phyloP scores from a whole-genome alignment of 1,140 invertebrate species.

The Bathynomus jamesi region DNA sequence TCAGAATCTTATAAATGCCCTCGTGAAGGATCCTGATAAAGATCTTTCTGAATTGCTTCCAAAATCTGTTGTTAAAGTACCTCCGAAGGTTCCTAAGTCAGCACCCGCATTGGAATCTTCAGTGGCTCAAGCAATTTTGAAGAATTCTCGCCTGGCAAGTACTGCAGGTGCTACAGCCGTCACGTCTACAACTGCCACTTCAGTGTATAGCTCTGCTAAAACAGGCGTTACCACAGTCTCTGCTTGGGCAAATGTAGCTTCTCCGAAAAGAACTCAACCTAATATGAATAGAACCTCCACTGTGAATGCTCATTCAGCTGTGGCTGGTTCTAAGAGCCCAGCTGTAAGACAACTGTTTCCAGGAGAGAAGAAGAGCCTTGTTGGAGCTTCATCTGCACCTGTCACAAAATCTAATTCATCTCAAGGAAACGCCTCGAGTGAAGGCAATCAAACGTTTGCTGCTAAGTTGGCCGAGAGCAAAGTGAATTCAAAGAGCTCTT shows the following conservation, averaged over 20 bases:
- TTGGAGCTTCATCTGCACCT: slow-evolving; percentile 42
- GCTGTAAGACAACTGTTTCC: slow-evolving; percentile 38
- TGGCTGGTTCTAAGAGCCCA: slow-evolving; percentile 33
- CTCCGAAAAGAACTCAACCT: slow-evolving; percentile 20
- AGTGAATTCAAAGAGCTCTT: slow-evolving; percentile 41
- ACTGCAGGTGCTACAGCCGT: slow-evolving; percentile 36
- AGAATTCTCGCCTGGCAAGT: slow-evolving; percentile 24
- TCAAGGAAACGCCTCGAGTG: slow-evolving; percentile 38
- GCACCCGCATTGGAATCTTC: slow-evolving; percentile 17
- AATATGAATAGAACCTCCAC: neutral
- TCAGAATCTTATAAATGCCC: slow-evolving; percentile 49
- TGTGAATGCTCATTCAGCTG: neutral
- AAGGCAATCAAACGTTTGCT: slow-evolving; percentile 53
- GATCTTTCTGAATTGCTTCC: slow-evolving; percentile 47
- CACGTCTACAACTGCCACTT: slow-evolving; percentile 37
- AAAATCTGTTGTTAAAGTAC: slow-evolving; percentile 39
- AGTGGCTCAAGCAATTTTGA: slow-evolving; percentile 35
- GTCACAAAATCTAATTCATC: slow-evolving; percentile 27
- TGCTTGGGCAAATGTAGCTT: slow-evolving; percentile 29
- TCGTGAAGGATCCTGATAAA: slow-evolving; percentile 49
- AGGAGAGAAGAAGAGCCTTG: slow-evolving; percentile 18
- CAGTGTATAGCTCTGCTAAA: slow-evolving; percentile 40
- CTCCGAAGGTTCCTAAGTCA: slow-evolving; percentile 39
- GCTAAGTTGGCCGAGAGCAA: slow-evolving; percentile 53
- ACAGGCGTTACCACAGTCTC: slow-evolving; percentile 17